A percentile compares a stretch with the other conserved stretches of the same genome.
Evolutionary conservation across 2,113 vertebrate genomes (phyloP).

Genomic region (Eubucco bourcierii): DNA sequence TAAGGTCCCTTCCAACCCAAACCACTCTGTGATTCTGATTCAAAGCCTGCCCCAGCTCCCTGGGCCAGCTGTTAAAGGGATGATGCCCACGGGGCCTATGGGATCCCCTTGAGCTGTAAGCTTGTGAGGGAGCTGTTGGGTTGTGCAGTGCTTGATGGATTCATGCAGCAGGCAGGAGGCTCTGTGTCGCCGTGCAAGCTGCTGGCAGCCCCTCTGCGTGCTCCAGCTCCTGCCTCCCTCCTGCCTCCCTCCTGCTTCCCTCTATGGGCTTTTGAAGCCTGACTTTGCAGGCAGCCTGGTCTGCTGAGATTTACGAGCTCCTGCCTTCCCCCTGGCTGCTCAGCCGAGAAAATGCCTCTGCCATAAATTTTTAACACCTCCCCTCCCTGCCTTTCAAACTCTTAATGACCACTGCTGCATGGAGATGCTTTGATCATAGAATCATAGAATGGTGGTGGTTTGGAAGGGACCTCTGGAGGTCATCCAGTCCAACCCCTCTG

Average conservation of each 20-base stretch:
- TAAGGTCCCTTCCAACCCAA: too few relatives aligned
- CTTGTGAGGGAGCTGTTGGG: neutral
- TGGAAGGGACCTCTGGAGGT: too few relatives aligned
- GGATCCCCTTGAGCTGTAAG: neutral
- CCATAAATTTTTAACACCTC: neutral
- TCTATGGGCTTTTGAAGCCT: neutral
- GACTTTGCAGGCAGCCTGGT: neutral
- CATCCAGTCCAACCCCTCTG: too few relatives aligned
- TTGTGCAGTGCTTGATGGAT: neutral
- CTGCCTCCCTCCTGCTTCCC: neutral
- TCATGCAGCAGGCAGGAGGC: neutral
- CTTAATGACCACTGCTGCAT: neutral
- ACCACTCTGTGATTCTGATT: too few relatives aligned
- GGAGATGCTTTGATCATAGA: neutral
- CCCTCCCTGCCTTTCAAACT: neutral
- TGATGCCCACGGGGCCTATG: neutral
- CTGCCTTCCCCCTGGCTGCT: neutral
- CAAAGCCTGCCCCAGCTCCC: neutral
- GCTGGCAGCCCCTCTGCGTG: neutral
- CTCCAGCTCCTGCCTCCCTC: neutral
- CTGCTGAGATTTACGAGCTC: neutral
- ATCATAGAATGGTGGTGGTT: too few relatives aligned
- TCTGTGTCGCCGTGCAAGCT: neutral
- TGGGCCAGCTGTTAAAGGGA: neutral
- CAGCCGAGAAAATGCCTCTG: neutral